Conservation (phyloP, 2,113 vertebrate genomes). For the Egretta garzetta region DNA sequence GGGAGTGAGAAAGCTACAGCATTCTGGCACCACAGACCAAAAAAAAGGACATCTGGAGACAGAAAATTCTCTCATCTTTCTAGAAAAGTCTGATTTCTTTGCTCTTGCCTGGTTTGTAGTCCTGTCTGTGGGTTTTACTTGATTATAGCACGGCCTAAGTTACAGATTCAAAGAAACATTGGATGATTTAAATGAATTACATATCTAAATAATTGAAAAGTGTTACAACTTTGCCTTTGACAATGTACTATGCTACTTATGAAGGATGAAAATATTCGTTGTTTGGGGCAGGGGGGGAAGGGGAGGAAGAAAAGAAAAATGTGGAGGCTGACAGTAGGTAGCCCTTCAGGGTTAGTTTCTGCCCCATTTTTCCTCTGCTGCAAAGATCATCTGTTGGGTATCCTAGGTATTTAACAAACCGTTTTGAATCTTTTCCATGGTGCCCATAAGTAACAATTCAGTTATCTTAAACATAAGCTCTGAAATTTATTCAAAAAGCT, state of each 20-base stretch:
- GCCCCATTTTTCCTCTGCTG: background rate
- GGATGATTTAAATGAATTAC: background rate
- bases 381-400: background rate
- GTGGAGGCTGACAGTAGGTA: background rate
- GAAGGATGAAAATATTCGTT: background rate
- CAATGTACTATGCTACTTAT: background rate
- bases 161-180: background rate
- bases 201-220: background rate
- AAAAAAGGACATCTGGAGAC: background rate
- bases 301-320: background rate
- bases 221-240: background rate
- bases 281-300: background rate
- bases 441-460: background rate
- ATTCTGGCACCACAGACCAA: background rate
- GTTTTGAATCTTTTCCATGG: background rate
- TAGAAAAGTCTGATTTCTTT: background rate
- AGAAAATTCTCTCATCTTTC: background rate
- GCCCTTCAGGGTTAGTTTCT: background rate
- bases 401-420: background rate
- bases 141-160: background rate
- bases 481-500: background rate
- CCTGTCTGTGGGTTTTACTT: background rate
- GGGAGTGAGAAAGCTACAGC: background rate
- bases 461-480: background rate
- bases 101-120: background rate